These are phyloP conservation scores for Dromius quadrimaculatus DNA, from an alignment of 2,888 invertebrate genomes.

Conservation along the genomic window DNA sequence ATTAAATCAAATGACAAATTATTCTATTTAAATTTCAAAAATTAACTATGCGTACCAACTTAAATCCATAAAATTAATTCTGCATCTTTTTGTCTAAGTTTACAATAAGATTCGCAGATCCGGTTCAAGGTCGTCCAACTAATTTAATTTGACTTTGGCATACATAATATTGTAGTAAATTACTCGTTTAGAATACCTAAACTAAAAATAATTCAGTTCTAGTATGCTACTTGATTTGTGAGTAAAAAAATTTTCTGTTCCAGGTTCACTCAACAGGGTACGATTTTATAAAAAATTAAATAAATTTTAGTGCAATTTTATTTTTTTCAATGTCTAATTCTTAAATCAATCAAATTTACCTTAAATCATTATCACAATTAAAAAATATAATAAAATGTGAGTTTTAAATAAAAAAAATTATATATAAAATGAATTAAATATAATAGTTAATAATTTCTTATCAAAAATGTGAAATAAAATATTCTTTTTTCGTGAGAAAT, in stretches of 20 bases:
- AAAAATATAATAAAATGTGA: conserved; percentile 29
- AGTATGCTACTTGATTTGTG: too few relatives aligned
- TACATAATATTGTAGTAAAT: too few relatives aligned
- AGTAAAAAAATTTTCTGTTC: neutral
- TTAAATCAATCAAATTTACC: neutral
- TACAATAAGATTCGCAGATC: too few relatives aligned
- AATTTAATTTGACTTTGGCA: too few relatives aligned
- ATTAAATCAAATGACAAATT: neutral
- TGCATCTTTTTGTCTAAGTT: too few relatives aligned
- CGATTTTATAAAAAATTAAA: neutral
- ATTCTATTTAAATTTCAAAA: too few relatives aligned
- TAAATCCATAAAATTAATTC: too few relatives aligned
- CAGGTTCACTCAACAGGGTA: neutral
- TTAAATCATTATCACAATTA: neutral
- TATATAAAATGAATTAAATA: conserved; percentile 6
- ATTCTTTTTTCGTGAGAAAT: conserved; percentile 17
- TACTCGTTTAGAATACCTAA: too few relatives aligned
- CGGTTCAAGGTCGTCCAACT: too few relatives aligned
- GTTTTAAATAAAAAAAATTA: conserved; percentile 18
- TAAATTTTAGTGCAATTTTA: conserved; percentile 2
- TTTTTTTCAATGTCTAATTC: neutral
- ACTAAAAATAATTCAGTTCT: too few relatives aligned
- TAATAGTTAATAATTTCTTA: conserved; percentile 11
- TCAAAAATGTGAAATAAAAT: conserved; percentile 45
- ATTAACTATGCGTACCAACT: too few relatives aligned